Conservation (phyloP, 2,113 vertebrate genomes). For the Mustela lutreola region DNA sequence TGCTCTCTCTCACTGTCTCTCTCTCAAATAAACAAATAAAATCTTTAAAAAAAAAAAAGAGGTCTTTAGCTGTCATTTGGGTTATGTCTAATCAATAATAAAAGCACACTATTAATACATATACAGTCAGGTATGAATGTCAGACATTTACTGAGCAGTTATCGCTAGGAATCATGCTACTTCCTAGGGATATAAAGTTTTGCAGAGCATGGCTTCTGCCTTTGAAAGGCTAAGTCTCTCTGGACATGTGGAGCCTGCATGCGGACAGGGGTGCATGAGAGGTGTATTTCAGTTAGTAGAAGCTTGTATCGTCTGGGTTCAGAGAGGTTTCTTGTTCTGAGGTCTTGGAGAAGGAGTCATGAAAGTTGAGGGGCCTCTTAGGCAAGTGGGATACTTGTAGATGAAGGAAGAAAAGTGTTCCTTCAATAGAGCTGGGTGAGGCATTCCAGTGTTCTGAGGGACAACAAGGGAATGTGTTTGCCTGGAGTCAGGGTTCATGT, state of each 20-base stretch:
- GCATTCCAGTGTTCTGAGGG: neutral
- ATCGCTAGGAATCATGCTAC: neutral
- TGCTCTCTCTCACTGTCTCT: no score
- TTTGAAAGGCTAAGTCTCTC: slow-evolving; percentile 1
- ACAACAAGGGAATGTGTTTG: neutral
- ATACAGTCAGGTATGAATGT: neutral
- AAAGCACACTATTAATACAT: slow-evolving; percentile 31
- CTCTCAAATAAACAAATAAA: no score
- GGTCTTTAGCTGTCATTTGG: neutral
- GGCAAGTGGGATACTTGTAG: neutral
- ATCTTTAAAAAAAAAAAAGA: neutral
- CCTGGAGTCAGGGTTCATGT: neutral
- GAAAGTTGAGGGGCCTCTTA: neutral
- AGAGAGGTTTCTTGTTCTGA: neutral
- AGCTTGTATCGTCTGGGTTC: neutral
- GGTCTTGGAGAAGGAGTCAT: neutral
- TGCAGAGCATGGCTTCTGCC: neutral
- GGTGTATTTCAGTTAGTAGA: neutral
- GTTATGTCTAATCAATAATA: slow-evolving; percentile 64
- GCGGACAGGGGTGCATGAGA: neutral
- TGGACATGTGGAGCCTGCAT: neutral
- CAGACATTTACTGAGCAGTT: slow-evolving; percentile 14
- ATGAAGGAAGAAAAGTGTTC: neutral
- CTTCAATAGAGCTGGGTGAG: neutral
- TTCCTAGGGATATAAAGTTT: neutral